Base-by-base conservation (phyloP, 23 tunicate genomes). In the Halocynthia roretzi region DNA sequence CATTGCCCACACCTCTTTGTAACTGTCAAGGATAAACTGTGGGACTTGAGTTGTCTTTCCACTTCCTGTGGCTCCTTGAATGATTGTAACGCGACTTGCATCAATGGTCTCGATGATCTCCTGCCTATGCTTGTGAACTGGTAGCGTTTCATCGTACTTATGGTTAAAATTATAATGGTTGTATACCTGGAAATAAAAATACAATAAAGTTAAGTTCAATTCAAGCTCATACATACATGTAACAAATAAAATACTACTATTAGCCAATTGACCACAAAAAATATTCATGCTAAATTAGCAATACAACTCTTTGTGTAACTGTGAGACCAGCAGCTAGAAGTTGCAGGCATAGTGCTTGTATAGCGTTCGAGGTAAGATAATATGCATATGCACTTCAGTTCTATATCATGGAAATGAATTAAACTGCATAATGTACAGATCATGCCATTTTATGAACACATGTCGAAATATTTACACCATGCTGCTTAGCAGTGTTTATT, bases 41-140 rank as follows among this genome's bases (percentile, higher is more conserved):
- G 99, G 99, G 7, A 95, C 91, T 90, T 95, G 99, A 8, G 99
- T 95, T 9, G 96, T 88, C 77, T 95, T 95, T 61, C 99, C 99
- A 85, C 96, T 84, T 18, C 99, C 99, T 54, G 99, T 95, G n/a
- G 81, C 62, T 58, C 99, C 99, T 76, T 89, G 84, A 50, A 95
- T 85, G 8, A 95, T 85, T 7, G 96, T 89, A 50, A 95, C 99
- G 17, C 71, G 61, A 70, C 77, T 70, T 17, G 11, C 63, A 21
- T 53, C 52, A 19, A 83, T 78, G 11, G 67, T 65, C 6, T 52
- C 72, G 1, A 87, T 51, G 15, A 87, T 83, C 18, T 83, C 83
- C 2, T 55, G 22, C 50, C 23, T 66, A 76, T 75, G 67, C 15
- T 12, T 12, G 23, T 63, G 54, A 7, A 81, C 84, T 11, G 92